phyloP scores from a whole-genome alignment of 2,797 vertebrate genomes.

The Cirrhinus mrigala region DNA sequence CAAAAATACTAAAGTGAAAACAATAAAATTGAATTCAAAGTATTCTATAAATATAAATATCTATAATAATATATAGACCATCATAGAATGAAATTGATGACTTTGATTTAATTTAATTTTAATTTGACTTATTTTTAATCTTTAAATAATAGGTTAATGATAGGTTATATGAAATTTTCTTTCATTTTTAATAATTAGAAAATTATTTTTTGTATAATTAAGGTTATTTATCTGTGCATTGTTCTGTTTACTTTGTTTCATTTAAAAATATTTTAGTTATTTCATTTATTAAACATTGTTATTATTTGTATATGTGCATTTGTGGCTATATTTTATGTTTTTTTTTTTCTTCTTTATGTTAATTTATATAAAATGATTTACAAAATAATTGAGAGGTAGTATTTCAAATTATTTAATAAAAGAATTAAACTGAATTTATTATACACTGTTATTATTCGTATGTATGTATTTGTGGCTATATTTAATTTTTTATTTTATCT shows the following conservation, averaged over 20 bases:
- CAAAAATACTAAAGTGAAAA: background rate
- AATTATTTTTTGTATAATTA: background rate
- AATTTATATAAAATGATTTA: background rate
- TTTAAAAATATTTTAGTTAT: background rate
- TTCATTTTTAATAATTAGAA: background rate
- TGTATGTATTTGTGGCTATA: background rate
- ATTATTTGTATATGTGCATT: background rate
- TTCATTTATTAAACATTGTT: background rate
- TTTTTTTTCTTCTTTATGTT: background rate
- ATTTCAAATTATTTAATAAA: background rate
- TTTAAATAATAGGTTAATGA: background rate
- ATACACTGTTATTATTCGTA: background rate
- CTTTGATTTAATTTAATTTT: background rate
- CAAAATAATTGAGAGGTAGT: background rate
- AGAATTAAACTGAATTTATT: background rate
- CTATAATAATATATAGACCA: background rate
- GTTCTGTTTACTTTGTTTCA: background rate
- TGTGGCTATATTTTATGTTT: background rate
- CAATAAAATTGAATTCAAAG: background rate
- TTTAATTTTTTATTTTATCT: background rate
- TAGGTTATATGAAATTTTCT: background rate
- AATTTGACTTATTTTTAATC: background rate
- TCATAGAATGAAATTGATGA: background rate
- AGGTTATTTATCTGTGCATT: background rate
- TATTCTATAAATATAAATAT: constrained; percentile 10